Conservation (phyloP, 2,888 invertebrate genomes). For the Zelleria hepariella region DNA sequence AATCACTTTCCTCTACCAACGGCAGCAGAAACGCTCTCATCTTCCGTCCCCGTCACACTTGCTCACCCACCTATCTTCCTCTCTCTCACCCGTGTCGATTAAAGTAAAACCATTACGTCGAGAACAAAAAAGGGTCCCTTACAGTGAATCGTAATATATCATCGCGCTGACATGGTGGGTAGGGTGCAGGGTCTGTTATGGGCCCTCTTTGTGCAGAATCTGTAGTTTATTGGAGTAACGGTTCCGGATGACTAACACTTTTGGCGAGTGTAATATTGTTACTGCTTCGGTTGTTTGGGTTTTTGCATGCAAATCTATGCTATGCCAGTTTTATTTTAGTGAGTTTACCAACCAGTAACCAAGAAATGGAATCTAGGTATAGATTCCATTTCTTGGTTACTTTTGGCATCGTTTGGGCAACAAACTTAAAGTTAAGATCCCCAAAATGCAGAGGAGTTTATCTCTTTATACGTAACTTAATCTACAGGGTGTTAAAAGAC, state of each 20-base stretch:
- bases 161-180: constrained; percentile 62
- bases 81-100: constrained; percentile 46
- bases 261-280: too few relatives aligned
- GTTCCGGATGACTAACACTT: constrained; percentile 19
- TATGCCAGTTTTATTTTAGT: too few relatives aligned
- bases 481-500: too few relatives aligned
- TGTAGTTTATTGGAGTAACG: constrained; percentile 60
- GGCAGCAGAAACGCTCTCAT: constrained; percentile 52
- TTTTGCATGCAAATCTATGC: too few relatives aligned
- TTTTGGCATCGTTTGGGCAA: too few relatives aligned
- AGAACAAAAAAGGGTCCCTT: constrained; percentile 72
- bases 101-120: constrained; percentile 65
- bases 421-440: too few relatives aligned
- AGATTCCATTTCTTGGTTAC: too few relatives aligned
- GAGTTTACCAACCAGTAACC: too few relatives aligned
- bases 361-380: too few relatives aligned
- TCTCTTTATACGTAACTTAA: too few relatives aligned
- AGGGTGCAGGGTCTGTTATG: constrained; percentile 47
- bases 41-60: constrained; percentile 29
- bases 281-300: too few relatives aligned
- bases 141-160: constrained; percentile 70
- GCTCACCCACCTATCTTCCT: constrained; percentile 17
- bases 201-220: constrained; percentile 47
- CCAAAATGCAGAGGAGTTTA: too few relatives aligned
- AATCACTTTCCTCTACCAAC: constrained; percentile 57